Evolutionary conservation across 2,888 invertebrate species (phyloP), one percentile per base, ranked within the genome.

Genomic region (Dimorphilus gyrociliatus): DNA sequence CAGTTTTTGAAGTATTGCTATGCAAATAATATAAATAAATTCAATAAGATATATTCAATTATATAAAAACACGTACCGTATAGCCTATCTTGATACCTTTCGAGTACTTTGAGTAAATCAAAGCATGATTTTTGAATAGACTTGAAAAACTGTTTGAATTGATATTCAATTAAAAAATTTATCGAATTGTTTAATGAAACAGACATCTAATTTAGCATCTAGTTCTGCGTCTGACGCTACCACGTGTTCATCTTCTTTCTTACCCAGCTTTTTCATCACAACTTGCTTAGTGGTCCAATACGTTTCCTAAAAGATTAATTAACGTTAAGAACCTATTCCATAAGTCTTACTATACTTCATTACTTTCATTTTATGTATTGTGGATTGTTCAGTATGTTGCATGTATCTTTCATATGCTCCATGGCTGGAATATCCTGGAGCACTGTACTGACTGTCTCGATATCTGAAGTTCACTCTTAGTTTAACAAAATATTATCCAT

Each of bases 211-310:
- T 69, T 97, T 97, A 3, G 92, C 79, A 66, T 97, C 97, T 18
- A 97, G 69, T 55, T 90, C 85, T 1, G 88, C 80, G 65, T 97
- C 97, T 0, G 90, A 90, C 10, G 92, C 78, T 16, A 90, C 77
- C 42, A 99, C 76, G 66, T 85, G 85, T 45, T 88, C 88, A 60
- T 97, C 97, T 67, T 97, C 92, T 67, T 92, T 92, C 48, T 81
- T 80, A 19, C 90, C 90, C 29, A 94, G 68, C 67, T 85, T 90
- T 51, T 82, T 72, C 44, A 84, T 74, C 26, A 94, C 78, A 34
- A 81, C 78, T 65, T 92, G 92, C 60, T 92, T 94, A 5, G 94
- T 92, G 33, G 92, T 80, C 92, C 92, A 97, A 65, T 84, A 94
- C 47, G 88, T 86, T 64, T 90, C 84, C 62, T 86, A n/a, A n/a